Conservation (phyloP, 2,888 invertebrate species). For the Melanostoma mellinum region DNA sequence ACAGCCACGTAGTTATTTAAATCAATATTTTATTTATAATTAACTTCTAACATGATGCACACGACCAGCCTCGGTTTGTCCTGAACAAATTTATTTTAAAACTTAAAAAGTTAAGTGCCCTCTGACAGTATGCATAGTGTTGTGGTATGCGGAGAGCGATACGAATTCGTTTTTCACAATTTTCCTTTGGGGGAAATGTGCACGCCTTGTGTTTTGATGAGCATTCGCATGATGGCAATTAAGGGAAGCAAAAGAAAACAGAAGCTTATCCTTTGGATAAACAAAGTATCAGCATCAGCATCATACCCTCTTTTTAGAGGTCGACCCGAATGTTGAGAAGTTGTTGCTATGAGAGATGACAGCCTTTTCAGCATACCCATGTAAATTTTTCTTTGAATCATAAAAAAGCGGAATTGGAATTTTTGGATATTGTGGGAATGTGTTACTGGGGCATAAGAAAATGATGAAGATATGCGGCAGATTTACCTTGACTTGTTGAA, state of each 20-base stretch:
- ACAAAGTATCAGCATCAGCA: constrained; percentile 48
- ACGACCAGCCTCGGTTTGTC: constrained; percentile 64
- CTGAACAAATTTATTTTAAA: constrained; percentile 72
- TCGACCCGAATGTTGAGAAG: constrained; percentile 18
- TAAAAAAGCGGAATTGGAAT: constrained; percentile 50
- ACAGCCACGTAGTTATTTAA: constrained; percentile 76
- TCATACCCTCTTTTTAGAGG: constrained; percentile 34
- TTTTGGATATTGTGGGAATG: constrained; percentile 57
- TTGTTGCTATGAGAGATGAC: constrained; percentile 26
- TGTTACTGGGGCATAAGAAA: constrained; percentile 41
- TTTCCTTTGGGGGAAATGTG: constrained; percentile 40
- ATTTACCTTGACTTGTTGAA: too few relatives aligned
- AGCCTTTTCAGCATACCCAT: constrained; percentile 43
- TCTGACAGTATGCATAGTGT: background rate
- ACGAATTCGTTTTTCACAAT: constrained; percentile 14
- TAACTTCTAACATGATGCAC: constrained; percentile 79
- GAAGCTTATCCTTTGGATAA: constrained; percentile 71
- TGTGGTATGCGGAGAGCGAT: background rate
- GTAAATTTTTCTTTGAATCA: constrained; percentile 36
- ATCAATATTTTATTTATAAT: constrained; percentile 82
- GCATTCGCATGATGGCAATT: constrained; percentile 67
- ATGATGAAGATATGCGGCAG: constrained; percentile 28
- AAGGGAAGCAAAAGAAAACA: constrained; percentile 71
- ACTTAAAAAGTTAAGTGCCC: constrained; percentile 61
- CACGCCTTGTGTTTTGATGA: constrained; percentile 45